Base-by-base conservation (phyloP, 1,140 invertebrate species). In the Sycophila sp. region DNA sequence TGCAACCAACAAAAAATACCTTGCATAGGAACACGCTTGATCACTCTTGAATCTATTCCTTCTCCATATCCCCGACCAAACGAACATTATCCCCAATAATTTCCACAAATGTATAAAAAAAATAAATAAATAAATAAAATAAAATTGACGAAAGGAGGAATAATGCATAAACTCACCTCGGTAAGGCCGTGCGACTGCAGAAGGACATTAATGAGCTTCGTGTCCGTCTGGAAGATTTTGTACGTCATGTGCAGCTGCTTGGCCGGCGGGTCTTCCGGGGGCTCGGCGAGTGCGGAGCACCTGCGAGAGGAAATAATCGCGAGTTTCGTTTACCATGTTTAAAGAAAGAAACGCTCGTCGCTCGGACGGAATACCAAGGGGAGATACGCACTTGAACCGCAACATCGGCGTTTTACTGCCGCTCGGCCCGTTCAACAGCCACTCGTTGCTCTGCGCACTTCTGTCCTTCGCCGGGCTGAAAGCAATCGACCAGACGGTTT, bases 151-250 rank as follows among this genome's bases (percentile, higher is more conserved):
- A n/a, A n/a, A n/a, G n/a, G n/a, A n/a, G n/a, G n/a, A n/a, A n/a
- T n/a, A n/a, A n/a, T n/a, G n/a, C n/a, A n/a, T 4, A 0, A 24
- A 75, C 87, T 81, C 38, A 90, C 89, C 84, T 94, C 93, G 28
- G 85, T 86, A 22, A 94, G 84, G 5, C 93, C 93, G 81, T 94
- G 93, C 15, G 92, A 90, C 76, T 92, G 89, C 6, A 94, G 87
- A 49, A 94, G 83, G 73, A 92, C 89, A 72, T 90, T 89, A 32
- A 94, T 86, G 34, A 94, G 86, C 81, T 92, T 94, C 0, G 93
- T 93, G 83, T 94, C 93, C 10, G 93, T 92, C 83, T 94, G 92
- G 66, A 92, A 88, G 75, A 93, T 91, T 82, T 94, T 94, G 81
- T 93, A 94, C 1, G 91, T 93, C 78, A 94, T 92, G 78, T 93